These are phyloP conservation scores for Lutraria lutraria DNA, from an alignment of 2,888 invertebrate genomes.

Conservation along the genomic window DNA sequence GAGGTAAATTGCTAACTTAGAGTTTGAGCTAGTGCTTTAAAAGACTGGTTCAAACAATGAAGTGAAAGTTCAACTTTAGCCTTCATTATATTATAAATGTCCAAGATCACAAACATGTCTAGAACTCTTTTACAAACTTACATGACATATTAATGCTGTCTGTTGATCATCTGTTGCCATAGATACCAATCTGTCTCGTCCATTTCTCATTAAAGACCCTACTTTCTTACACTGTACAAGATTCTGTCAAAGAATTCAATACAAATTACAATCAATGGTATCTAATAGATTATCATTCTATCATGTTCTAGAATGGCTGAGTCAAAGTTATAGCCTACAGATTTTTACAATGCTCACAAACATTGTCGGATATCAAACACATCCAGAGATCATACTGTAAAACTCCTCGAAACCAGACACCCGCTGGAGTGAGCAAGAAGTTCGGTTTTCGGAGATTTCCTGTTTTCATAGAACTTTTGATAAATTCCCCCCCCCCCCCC, in stretches of 20 bases:
- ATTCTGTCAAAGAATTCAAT: slow-evolving; percentile 50
- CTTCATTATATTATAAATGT: neutral
- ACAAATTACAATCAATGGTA: neutral
- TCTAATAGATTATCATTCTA: too few species aligned
- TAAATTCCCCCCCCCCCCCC: too few species aligned
- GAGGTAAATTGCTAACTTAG: too few species aligned
- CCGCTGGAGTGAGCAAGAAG: too few species aligned
- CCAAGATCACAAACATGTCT: neutral
- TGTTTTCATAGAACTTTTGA: too few species aligned
- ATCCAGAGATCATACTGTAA: too few species aligned
- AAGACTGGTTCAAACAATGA: too few species aligned
- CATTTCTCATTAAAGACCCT: slow-evolving; percentile 93
- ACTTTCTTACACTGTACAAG: slow-evolving; percentile 88
- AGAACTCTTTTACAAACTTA: slow-evolving; percentile 75
- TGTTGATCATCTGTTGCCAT: slow-evolving; percentile 92
- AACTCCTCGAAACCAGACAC: too few species aligned
- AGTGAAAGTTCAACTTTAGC: too few species aligned
- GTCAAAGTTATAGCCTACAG: neutral
- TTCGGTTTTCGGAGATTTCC: too few species aligned
- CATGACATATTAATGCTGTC: slow-evolving; percentile 92
- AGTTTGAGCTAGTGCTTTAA: too few species aligned
- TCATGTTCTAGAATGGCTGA: too few species aligned
- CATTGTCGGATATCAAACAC: neutral
- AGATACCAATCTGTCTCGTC: slow-evolving; percentile 93
- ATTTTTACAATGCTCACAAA: neutral